Evolutionary conservation across 2,888 invertebrate genomes (phyloP), one percentile per base, ranked within the genome.

Genomic region (Drosophila paramelanica): DNA sequence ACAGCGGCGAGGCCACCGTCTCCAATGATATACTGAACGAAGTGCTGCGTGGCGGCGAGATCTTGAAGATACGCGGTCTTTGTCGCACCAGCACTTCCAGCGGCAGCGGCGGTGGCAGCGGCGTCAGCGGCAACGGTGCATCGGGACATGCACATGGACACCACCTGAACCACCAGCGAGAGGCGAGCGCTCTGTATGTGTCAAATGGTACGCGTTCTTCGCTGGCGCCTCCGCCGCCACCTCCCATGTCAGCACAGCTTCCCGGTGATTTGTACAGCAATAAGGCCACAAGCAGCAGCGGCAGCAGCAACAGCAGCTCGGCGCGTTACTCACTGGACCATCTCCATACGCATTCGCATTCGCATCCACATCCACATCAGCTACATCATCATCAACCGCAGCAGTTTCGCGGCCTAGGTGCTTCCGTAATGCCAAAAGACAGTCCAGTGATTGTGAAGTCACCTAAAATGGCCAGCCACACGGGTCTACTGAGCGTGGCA

Each of bases 21-120:
- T 96, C 96, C 58, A 96, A 97, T 92, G 97, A 96, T 89, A 96
- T 97, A 49, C 92, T 97, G 66, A 96, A 96, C 79, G 96, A 95
- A 72, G 97, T 97, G 1, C 91, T 97, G 31, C 95, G 95, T 89
- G 97, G 97, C 0, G 97, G 97, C 0, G 97, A 97, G 90, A 94
- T 96, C 13, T 92, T 97, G 4, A 96, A 96, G 91, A 96, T 97
- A 52, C 95, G 96, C 50, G 97, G 97, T 0, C 93, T 97, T 1
- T 97, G 96, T 94, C 94, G 96, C 83, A 95, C 89, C 57, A 74
- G 76, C 36, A 66, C 77, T 33, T 74, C 76, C 49, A 67, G 68
- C 55, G 64, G 46, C 25, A 61, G 45, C 61, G 72, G 59, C 52
- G 61, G 46, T 25, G 61, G 45, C 57, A 72, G 57, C 47, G 64